Evolutionary conservation across 2,113 vertebrate species (phyloP).

Genomic region (Crotalus tigris): DNA sequence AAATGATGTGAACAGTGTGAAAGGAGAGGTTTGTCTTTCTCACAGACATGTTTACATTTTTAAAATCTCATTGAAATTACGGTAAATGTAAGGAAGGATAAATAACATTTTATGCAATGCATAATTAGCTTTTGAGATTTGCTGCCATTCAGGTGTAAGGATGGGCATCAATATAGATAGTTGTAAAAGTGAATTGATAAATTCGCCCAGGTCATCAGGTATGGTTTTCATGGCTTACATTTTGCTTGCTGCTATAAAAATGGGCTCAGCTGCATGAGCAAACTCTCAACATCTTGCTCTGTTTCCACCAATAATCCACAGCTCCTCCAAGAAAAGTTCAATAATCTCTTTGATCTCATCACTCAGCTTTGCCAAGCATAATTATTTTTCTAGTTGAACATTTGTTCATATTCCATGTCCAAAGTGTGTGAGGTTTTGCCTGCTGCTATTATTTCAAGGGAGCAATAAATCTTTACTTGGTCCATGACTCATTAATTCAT

Average conservation of each 20-base stretch:
- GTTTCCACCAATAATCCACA: background rate
- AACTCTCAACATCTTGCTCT: background rate
- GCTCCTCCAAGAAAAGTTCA: background rate
- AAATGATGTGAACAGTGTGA: background rate
- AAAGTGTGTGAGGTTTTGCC: background rate
- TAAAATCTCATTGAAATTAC: background rate
- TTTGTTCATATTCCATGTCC: background rate
- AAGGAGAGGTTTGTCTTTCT: background rate
- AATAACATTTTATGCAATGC: background rate
- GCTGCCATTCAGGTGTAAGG: background rate
- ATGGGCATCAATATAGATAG: background rate
- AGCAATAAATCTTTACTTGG: background rate
- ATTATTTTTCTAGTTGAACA: background rate
- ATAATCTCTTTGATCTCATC: background rate
- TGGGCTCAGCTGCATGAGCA: background rate
- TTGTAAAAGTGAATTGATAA: background rate
- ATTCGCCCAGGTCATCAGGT: background rate
- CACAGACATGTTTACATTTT: background rate
- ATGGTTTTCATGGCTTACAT: background rate
- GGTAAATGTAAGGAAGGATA: background rate
- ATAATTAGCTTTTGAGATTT: background rate
- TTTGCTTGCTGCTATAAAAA: background rate
- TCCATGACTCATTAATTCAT: background rate
- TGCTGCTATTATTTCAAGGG: background rate
- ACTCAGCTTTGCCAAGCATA: background rate